Percentiles rank a stretch among this genome's conserved stretches.
Evolutionary conservation across 2,797 vertebrate genomes (phyloP).

Genomic region (Anguilla obscura): DNA sequence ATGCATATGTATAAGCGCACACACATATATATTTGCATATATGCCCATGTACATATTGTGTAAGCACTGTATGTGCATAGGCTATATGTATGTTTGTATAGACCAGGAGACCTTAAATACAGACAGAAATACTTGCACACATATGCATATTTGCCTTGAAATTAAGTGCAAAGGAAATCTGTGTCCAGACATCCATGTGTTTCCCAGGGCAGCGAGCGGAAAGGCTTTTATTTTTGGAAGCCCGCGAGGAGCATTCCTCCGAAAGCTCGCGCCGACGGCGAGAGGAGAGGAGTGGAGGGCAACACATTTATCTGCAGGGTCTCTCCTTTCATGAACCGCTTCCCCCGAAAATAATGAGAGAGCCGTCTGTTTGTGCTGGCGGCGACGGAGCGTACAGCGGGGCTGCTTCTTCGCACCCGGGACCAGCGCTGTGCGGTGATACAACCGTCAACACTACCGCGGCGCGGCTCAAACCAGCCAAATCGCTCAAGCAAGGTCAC

Average conservation of each 20-base stretch:
- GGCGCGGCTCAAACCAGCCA: neutral
- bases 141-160: conserved; percentile 45
- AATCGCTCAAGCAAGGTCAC: conserved; percentile 36
- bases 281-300: conserved; percentile 51
- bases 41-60: neutral
- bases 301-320: conserved; percentile 52
- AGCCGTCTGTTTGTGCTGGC: conserved; percentile 52
- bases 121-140: neutral
- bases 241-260: conserved; percentile 39
- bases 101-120: neutral
- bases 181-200: conserved; percentile 43
- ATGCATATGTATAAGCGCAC: no score
- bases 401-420: conserved; percentile 39
- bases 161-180: conserved; percentile 48
- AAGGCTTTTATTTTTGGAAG: conserved; percentile 52
- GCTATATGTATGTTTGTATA: neutral
- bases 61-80: neutral
- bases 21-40: no score
- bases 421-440: conserved; percentile 34
- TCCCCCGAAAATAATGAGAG: conserved; percentile 47
- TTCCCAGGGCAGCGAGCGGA: conserved; percentile 47
- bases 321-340: conserved; percentile 48
- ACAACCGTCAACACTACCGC: conserved; percentile 29
- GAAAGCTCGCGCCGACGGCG: conserved; percentile 39
- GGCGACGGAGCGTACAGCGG: conserved; percentile 39